Base-by-base conservation (phyloP, 2,797 vertebrate species). In the Takifugu rubripes region DNA sequence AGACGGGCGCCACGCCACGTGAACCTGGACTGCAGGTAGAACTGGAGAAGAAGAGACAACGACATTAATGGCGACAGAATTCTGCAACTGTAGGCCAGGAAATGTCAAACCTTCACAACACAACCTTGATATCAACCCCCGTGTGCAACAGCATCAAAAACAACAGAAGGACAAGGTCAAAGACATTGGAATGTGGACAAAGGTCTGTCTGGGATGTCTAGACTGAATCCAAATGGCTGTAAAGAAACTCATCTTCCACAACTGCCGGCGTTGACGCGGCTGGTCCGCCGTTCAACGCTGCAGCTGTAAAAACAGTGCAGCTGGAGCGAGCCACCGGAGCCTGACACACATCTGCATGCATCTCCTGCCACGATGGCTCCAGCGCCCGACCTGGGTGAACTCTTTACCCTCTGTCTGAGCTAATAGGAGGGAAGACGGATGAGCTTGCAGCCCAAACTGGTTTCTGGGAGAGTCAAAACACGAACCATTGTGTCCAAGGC, bases 1-100 rank as follows among this genome's bases (percentile, higher is more conserved):
- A 98, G 93, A 24, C 97, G 96, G 72, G 95, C 97, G 7, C 97
- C 97, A n/a, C 92, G 92, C 97, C 97, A 99, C 3, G 96, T 95
- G 72, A 99, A 98, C 83, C 97, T 94, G 81, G 97, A 96, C 91
- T 99, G 96, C 58, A 99, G 92, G 81, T 98, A 98, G n/a, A 99
- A 95, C 97, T 99, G 85, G 57, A 74, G n/a, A 74, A 31, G 70
- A 24, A 68, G 45, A 25, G 53, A 12, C 5, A 21, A 21, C 3
- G 16, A 7, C 16, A 21, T n/a, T 21, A 10, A 21, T 11, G 6
- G 5, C 10, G 16, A 46, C 16, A 46, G 16, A 3, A 46, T 33
- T 10, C 9, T 33, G 31, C 31, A 10, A 2, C 9, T 17, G n/a
- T 17, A 44, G 14, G 16, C 6, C 14, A 21, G 21, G 21, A 21